A percentile compares a stretch with the other conserved stretches of the same genome.
phyloP scores from a whole-genome alignment of 2,113 vertebrate species.

The Hyla sarda region DNA sequence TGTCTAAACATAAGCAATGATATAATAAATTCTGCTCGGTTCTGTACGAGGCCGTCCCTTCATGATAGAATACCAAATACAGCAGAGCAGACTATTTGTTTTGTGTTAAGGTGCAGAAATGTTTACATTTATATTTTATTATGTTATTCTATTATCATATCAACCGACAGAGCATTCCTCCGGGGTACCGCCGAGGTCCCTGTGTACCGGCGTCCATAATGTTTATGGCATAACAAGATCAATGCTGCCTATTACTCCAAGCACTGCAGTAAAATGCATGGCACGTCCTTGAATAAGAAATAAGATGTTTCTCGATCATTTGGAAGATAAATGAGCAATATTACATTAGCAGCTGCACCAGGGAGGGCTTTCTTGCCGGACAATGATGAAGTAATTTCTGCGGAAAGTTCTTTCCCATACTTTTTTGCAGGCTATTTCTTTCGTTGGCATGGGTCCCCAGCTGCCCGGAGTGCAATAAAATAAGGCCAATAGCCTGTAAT shows the following conservation, averaged over 20 bases:
- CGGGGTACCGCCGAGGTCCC: neutral
- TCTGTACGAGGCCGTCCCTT: neutral
- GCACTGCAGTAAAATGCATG: slow-evolving; percentile 44
- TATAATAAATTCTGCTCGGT: neutral
- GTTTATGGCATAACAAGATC: slow-evolving; percentile 10
- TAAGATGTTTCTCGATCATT: slow-evolving; percentile 47
- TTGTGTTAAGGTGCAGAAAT: neutral
- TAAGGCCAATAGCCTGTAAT: slow-evolving; percentile 42
- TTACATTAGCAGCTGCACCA: slow-evolving; percentile 51
- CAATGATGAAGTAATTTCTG: slow-evolving; percentile 56
- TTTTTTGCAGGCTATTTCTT: slow-evolving; percentile 46
- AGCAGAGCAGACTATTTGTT: neutral
- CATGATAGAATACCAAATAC: neutral
- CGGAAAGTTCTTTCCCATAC: slow-evolving; percentile 25
- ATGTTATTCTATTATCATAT: slow-evolving; percentile 13
- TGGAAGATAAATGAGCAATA: slow-evolving; percentile 55
- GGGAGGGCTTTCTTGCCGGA: slow-evolving; percentile 49
- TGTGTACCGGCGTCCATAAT: neutral
- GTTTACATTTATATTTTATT: neutral
- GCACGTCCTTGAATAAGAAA: slow-evolving; percentile 46
- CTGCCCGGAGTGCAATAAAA: slow-evolving; percentile 45
- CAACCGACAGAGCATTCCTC: neutral
- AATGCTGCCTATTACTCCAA: slow-evolving; percentile 18
- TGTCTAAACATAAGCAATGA: neutral
- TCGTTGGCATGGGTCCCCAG: slow-evolving; percentile 40